A percentile compares a stretch with the other conserved stretches of the same genome.
These are phyloP conservation scores for Drosophila subquinaria DNA, from an alignment of 2,888 invertebrate species.

Conservation along the genomic window DNA sequence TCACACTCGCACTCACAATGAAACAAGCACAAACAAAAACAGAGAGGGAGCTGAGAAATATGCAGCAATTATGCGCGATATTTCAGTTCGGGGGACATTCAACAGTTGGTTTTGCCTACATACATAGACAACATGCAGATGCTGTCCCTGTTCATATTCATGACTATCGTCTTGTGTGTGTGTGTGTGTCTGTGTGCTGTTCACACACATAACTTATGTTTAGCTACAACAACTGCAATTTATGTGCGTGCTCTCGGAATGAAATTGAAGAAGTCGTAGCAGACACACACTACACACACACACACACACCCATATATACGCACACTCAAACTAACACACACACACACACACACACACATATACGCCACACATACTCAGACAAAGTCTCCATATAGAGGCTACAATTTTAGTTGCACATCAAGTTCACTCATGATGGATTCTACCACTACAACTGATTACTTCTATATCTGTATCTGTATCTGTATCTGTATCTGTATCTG, in stretches of 20 bases:
- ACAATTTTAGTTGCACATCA: slow-evolving; percentile 5
- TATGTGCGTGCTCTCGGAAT: slow-evolving; percentile 56
- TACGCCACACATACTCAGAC: neutral
- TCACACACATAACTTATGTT: slow-evolving; percentile 72
- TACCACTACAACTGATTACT: slow-evolving; percentile 23
- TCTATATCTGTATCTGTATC: neutral
- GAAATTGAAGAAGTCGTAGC: slow-evolving; percentile 36
- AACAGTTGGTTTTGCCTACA: slow-evolving; percentile 63
- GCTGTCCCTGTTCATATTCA: slow-evolving; percentile 61
- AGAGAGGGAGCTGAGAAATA: slow-evolving; percentile 48
- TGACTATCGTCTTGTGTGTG: slow-evolving; percentile 35
- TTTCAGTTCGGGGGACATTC: slow-evolving; percentile 68
- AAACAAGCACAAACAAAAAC: neutral
- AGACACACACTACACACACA: slow-evolving; percentile 2
- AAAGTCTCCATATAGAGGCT: neutral
- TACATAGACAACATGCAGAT: slow-evolving; percentile 34
- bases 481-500: neutral
- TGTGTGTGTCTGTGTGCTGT: slow-evolving; percentile 32
- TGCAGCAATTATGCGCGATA: slow-evolving; percentile 73
- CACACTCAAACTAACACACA: neutral
- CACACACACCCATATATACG: neutral
- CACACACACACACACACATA: neutral
- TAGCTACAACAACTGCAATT: slow-evolving; percentile 66
- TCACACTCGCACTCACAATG: slow-evolving; percentile 7
- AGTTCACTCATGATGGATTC: slow-evolving; percentile 23